A percentile compares a stretch with the other conserved stretches of the same genome.
Evolutionary conservation across 2,888 invertebrate species (phyloP).

Genomic region (Troides oblongomaculatus): DNA sequence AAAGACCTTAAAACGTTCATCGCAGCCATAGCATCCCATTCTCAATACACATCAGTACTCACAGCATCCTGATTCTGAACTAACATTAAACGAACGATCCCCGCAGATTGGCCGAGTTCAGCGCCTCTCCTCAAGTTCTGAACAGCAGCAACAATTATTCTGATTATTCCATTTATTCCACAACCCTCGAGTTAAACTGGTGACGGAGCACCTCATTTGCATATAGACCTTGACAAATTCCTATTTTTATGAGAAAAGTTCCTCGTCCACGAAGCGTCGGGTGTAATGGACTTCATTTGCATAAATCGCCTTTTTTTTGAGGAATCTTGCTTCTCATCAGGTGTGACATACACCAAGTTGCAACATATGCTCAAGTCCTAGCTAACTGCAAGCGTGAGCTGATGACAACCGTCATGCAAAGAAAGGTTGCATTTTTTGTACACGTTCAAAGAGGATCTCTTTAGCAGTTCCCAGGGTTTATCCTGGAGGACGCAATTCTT

Average conservation of each 20-base stretch:
- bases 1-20: too few relatives aligned
- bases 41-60: too few relatives aligned
- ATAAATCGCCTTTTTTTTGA: slow-evolving; percentile 6
- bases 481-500: too few relatives aligned
- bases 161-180: slow-evolving; percentile 25
- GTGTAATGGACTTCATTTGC: slow-evolving; percentile 15
- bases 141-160: slow-evolving; percentile 25
- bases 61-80: background rate
- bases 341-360: too few relatives aligned
- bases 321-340: background rate
- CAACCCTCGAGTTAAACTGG: slow-evolving; percentile 16
- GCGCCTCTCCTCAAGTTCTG: slow-evolving; percentile 17
- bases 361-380: too few relatives aligned
- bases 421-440: too few relatives aligned
- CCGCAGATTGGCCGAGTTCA: slow-evolving; percentile 19
- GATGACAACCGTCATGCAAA: too few relatives aligned
- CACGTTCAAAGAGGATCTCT: too few relatives aligned
- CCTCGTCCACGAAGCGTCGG: slow-evolving; percentile 10
- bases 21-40: too few relatives aligned
- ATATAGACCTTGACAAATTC: slow-evolving; percentile 26
- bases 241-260: slow-evolving; percentile 28
- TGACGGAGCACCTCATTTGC: slow-evolving; percentile 16
- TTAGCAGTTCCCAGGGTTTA: too few relatives aligned
- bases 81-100: slow-evolving; percentile 23
- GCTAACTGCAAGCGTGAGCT: too few relatives aligned